A percentile compares a stretch with the other conserved stretches of the same genome.
phyloP scores from a whole-genome alignment of 2,113 vertebrate genomes.

The Galemys pyrenaicus region DNA sequence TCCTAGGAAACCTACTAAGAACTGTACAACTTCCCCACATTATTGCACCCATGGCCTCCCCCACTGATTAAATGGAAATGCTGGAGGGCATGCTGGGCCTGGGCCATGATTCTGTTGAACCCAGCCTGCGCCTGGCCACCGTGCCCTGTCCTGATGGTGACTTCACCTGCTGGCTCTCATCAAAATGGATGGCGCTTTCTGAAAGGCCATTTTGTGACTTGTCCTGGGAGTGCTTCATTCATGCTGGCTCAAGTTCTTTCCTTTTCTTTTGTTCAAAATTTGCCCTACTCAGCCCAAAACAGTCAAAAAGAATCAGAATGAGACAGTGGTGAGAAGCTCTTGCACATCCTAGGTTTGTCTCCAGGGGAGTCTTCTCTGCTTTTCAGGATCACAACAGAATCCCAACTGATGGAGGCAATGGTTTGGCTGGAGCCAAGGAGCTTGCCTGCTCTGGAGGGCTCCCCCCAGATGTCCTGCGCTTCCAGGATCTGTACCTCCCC shows the following conservation, averaged over 20 bases:
- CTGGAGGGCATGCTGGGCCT: conserved; percentile 52
- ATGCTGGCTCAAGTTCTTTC: conserved; percentile 35
- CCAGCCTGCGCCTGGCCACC: conserved; percentile 52
- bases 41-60: conserved; percentile 19
- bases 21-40: conserved; percentile 31
- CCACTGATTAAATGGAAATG: conserved; percentile 74
- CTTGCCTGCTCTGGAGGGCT: background rate
- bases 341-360: background rate
- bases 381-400: conserved; percentile 50
- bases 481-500: background rate
- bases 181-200: conserved; percentile 65
- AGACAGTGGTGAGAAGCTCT: background rate
- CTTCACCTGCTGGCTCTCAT: conserved; percentile 67
- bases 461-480: background rate
- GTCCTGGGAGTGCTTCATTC: conserved; percentile 54
- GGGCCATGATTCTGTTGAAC: conserved; percentile 50
- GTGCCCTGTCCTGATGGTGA: conserved; percentile 44
- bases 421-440: background rate
- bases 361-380: conserved; percentile 35
- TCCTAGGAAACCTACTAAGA: conserved; percentile 62
- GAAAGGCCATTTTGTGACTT: conserved; percentile 73
- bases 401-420: background rate
- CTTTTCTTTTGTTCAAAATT: conserved; percentile 31
- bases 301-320: background rate
- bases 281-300: conserved; percentile 46